Conservation (phyloP, 2,797 vertebrate species). For the Mus minutoides region DNA sequence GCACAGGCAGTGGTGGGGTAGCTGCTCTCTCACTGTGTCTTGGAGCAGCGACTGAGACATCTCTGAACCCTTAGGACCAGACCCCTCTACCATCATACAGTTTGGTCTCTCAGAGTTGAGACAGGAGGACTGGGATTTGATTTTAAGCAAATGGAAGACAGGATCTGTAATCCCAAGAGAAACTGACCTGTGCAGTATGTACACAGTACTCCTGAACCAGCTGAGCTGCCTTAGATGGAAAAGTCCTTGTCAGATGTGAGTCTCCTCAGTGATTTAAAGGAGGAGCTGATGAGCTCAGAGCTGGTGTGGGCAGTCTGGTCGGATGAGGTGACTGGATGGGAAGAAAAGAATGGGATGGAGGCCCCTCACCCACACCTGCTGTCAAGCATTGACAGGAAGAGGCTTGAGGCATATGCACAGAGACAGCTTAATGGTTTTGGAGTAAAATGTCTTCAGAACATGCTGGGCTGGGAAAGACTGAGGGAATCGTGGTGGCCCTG, state of each 20-base stretch:
- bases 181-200: neutral
- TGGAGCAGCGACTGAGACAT: neutral
- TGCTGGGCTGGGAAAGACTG: neutral
- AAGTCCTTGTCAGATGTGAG: neutral
- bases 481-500: fast-evolving
- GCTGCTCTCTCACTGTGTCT: fast-evolving
- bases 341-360: neutral
- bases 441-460: neutral
- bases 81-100: fast-evolving
- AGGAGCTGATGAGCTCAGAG: constrained; percentile 80
- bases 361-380: neutral
- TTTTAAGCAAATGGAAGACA: too few species aligned
- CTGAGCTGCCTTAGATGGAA: neutral
- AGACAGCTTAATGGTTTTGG: constrained; percentile 58
- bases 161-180: too few species aligned
- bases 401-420: neutral
- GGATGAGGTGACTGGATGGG: constrained; percentile 56
- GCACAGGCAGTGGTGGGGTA: fast-evolving
- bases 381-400: neutral
- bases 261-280: constrained; percentile 57
- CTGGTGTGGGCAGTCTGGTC: constrained; percentile 71
- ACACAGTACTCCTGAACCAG: fast-evolving
- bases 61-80: neutral
- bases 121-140: neutral
- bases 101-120: neutral